phyloP scores from a whole-genome alignment of 2,113 vertebrate genomes.

The Dipodomys merriami region DNA sequence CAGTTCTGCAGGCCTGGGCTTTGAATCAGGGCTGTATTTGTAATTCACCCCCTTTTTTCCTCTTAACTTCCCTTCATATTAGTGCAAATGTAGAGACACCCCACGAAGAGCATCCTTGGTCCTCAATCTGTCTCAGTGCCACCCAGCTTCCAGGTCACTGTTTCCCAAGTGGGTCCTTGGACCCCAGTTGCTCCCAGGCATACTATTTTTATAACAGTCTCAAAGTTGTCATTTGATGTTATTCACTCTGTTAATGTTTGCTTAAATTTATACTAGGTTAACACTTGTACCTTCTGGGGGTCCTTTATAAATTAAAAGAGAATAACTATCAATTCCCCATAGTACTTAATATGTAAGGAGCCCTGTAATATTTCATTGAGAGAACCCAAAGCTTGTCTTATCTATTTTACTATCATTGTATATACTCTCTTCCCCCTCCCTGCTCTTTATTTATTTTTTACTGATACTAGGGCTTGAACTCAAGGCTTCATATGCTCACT shows the following conservation, averaged over 20 bases:
- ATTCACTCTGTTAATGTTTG: background rate
- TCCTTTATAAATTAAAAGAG: slow-evolving; percentile 10
- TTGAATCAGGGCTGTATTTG: background rate
- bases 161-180: background rate
- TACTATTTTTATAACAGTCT: slow-evolving; percentile 2
- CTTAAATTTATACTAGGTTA: background rate
- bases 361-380: background rate
- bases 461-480: too few relatives aligned
- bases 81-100: background rate
- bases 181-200: background rate
- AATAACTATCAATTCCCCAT: background rate
- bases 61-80: slow-evolving; percentile 19
- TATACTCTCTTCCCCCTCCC: background rate
- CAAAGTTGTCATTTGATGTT: background rate
- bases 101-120: background rate
- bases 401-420: background rate
- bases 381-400: slow-evolving; percentile 33
- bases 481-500: too few relatives aligned
- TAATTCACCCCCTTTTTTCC: background rate
- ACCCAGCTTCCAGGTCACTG: background rate
- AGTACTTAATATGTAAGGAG: background rate
- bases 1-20: background rate
- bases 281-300: background rate
- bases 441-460: too few relatives aligned
- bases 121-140: background rate